phyloP scores from a whole-genome alignment of 2,797 vertebrate genomes.

The Mus minutoides region DNA sequence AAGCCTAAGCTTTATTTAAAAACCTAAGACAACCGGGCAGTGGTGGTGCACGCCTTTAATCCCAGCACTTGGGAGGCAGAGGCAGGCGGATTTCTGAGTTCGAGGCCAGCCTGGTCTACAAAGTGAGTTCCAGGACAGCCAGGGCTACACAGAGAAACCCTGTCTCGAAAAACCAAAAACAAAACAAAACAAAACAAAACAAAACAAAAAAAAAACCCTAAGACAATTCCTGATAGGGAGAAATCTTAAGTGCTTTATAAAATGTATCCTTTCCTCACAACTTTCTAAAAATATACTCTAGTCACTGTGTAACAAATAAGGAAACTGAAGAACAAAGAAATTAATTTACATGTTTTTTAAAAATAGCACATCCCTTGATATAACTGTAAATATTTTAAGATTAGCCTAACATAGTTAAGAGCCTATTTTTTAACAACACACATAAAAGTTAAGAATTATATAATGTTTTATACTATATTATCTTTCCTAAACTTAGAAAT shows the following conservation, averaged over 20 bases:
- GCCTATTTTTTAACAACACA: constrained; percentile 47
- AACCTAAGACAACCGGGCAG: too few species aligned
- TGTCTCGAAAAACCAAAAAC: too few species aligned
- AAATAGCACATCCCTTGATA: not conserved
- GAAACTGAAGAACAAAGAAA: constrained; percentile 5
- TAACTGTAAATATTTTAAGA: constrained; percentile 54
- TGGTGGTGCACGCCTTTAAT: too few species aligned
- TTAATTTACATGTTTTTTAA: not conserved
- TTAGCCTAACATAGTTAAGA: constrained; percentile 18
- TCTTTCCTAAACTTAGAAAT: constrained; percentile 57
- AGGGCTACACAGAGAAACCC: too few species aligned
- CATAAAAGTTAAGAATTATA: constrained; percentile 48
- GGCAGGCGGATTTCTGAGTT: too few species aligned
- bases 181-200: too few species aligned
- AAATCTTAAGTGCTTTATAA: constrained; percentile 33
- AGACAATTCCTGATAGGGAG: not conserved
- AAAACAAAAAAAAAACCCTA: too few species aligned
- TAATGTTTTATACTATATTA: constrained; percentile 48
- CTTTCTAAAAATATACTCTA: constrained; percentile 12
- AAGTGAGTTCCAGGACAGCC: too few species aligned
- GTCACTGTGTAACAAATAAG: constrained; percentile 1
- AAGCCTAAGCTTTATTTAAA: too few species aligned
- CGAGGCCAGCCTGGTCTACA: too few species aligned
- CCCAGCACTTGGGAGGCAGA: too few species aligned
- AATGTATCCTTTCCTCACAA: not conserved